Base-by-base conservation (phyloP, 2,113 vertebrate genomes). In the Dascyllus trimaculatus region DNA sequence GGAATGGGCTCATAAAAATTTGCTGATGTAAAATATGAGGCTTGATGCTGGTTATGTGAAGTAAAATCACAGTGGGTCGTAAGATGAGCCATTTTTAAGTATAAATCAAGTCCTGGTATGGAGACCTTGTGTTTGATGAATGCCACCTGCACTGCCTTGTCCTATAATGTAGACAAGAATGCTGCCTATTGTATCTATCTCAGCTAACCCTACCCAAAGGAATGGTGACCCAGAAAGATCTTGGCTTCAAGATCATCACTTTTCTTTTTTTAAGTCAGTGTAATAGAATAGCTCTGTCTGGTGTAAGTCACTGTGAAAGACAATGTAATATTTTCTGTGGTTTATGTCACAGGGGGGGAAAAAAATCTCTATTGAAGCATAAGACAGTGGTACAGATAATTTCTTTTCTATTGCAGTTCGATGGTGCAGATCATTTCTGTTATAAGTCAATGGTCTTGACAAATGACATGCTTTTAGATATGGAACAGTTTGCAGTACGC, bases 61-160 rank as follows among this genome's bases (percentile, higher is more conserved):
- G 80, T 88, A 29, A 88, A 85, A 80, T 32, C 25, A 78, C 54
- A 1, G 49, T 22, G 15, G 62, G 46, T 73, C n/a, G 19, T 35
- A 59, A 65, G 22, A 53, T n/a, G 21, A 85, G 49, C 71, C 60
- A 22, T n/a, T 71, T 53, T 56, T 18, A 56, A 78, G 24, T 49
- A 25, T 70, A 58, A 85, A 79, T 87, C 74, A 77, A 78, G 81
- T 75, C 84, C 60, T 58, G n/a, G 90, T 88, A 72, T 84, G 61
- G 75, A 88, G 88, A 85, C 74, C 85, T 81, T 71, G 62, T 71
- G 67, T 85, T 67, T 81, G 46, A 75, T 81, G 88, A 88, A 91
- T 92, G 84, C 79, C 64, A 83, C 90, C 74, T 82, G 89, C 90
- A 87, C 81, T 87, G 61, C 85, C 82, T 80, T 84, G 82, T 87